Base-by-base conservation (phyloP, 2,888 invertebrate genomes). In the Aquatica leii region DNA sequence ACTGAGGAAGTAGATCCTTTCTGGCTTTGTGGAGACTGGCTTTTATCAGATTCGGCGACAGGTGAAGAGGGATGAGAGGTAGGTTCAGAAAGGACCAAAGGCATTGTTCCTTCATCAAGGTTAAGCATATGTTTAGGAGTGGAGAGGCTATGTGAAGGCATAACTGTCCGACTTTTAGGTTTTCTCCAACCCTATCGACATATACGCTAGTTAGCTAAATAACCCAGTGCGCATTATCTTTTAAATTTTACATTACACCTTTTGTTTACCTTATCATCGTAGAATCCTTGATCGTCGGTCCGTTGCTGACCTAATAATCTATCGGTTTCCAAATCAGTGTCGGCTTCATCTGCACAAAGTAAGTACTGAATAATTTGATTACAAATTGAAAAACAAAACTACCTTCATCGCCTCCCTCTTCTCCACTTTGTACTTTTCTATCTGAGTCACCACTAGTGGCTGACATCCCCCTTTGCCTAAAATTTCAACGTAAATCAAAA, bases 271-370 rank as follows among this genome's bases (percentile, higher is more conserved):
- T 94, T 94, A 71, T 95, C 94, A 75, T 95, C 94, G 74, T 93
- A 95, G 82, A 94, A 95, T 63, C 94, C 94, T 80, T 94, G 93
- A 80, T 95, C 95, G 74, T 95, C 95, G n/a, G 94, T 91, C 71
- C 95, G 86, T 81, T 97, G 97, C 79, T 97, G 97, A 14, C 97
- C 97, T 65, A 98, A 86, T 66, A 98, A 84, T 74, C 97, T 86
- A 82, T 98, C 98, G n/a, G 98, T 98, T 84, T 98, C 98, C 73
- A 97, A 88, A 81, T 98, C 98, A 0, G 98, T 98, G 78, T 98
- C 98, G 20, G 96, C 95, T 82, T 95, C 95, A 79, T 92, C 93
- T 87, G 20, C n/a, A n/a, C n/a, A n/a, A n/a, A n/a, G n/a, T n/a
- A n/a, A n/a, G n/a, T n/a, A n/a, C n/a, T 37, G 34, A 56, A 24